phyloP scores from a whole-genome alignment of 2,888 invertebrate species.

The Dorcus parallelipipedus region DNA sequence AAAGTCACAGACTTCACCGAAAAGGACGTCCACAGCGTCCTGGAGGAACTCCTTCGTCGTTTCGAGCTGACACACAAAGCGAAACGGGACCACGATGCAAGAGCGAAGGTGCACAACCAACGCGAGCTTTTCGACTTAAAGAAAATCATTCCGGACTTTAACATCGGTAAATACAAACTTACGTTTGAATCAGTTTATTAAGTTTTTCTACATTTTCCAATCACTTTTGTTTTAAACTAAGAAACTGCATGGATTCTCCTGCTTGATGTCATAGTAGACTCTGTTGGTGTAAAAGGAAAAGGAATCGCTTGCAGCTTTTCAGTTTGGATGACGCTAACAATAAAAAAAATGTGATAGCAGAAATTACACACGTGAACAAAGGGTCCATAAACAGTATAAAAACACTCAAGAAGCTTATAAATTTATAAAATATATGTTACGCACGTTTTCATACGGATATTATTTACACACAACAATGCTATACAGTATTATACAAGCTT shows the following conservation, averaged over 20 bases:
- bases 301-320: too few species aligned
- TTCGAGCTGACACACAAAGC: slow-evolving; percentile 32
- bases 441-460: background rate
- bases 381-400: slow-evolving; percentile 8
- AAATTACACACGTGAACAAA: too few species aligned
- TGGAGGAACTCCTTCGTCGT: slow-evolving; percentile 33
- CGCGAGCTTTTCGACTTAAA: slow-evolving; percentile 33
- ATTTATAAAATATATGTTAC: slow-evolving; percentile 2
- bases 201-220: background rate
- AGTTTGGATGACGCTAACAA: too few species aligned
- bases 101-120: slow-evolving; percentile 35
- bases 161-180: slow-evolving; percentile 31
- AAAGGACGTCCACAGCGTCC: slow-evolving; percentile 20
- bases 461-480: background rate
- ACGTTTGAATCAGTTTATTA: background rate
- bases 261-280: too few species aligned
- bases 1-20: slow-evolving; percentile 12
- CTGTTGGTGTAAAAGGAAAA: too few species aligned
- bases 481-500: background rate
- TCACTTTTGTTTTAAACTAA: too few species aligned
- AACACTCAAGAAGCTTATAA: slow-evolving; percentile 6
- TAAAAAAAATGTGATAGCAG: too few species aligned
- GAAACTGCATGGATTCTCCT: too few species aligned
- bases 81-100: slow-evolving; percentile 32
- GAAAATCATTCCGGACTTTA: slow-evolving; percentile 34